Conservation (phyloP, 2,113 vertebrate species). For the Oreocharis arfaki region DNA sequence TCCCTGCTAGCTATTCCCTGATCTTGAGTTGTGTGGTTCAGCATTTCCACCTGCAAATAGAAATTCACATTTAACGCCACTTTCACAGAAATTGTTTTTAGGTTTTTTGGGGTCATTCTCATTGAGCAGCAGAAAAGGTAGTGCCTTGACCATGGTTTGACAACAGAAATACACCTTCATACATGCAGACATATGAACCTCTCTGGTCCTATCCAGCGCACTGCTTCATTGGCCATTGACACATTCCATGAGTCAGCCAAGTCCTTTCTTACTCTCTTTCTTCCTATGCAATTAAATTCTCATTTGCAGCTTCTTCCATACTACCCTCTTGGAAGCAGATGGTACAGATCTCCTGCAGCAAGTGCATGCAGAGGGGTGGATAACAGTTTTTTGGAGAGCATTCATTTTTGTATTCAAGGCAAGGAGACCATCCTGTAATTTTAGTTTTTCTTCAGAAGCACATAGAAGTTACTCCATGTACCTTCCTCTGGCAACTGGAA, state of each 20-base stretch:
- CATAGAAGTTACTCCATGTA: neutral
- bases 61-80: accelerated
- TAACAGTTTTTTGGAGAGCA: neutral
- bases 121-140: neutral
- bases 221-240: neutral
- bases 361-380: neutral
- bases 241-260: neutral
- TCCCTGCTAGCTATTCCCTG: neutral
- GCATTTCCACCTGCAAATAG: neutral
- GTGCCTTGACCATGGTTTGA: neutral
- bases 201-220: neutral
- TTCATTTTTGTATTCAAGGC: neutral
- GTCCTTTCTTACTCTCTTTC: neutral
- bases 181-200: neutral
- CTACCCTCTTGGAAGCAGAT: neutral
- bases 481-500: neutral
- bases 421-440: neutral
- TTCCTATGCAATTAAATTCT: neutral
- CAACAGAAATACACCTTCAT: too few relatives aligned
- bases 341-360: neutral
- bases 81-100: neutral
- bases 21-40: neutral
- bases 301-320: accelerated
- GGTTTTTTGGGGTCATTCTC: neutral
- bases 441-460: neutral